Percentiles rank a stretch among this genome's conserved stretches.
phyloP scores from a whole-genome alignment of 2,888 invertebrate genomes.

The Elegia similella region DNA sequence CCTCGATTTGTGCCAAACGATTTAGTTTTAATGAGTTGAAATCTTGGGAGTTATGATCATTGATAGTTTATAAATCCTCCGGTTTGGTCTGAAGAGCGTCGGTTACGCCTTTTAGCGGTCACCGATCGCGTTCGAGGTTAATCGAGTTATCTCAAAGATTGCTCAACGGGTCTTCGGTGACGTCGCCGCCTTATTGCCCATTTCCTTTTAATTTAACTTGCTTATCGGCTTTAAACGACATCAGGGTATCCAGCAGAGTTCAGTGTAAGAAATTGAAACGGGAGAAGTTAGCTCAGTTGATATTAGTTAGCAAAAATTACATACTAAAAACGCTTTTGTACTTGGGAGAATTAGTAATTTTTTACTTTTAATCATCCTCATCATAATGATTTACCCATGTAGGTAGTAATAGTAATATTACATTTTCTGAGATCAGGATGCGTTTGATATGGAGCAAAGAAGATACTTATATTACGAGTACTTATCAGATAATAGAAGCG shows the following conservation, averaged over 20 bases:
- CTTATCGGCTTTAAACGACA: conserved; percentile 27
- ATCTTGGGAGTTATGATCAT: conserved; percentile 21
- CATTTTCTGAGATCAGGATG: no score
- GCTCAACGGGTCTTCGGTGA: conserved; percentile 33
- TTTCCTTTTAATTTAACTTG: conserved; percentile 49
- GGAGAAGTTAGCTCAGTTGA: neutral
- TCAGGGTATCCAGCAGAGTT: neutral
- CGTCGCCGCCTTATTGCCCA: conserved; percentile 45
- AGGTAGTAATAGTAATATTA: no score
- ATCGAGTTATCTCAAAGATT: conserved; percentile 52
- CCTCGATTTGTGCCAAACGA: no score
- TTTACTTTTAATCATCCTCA: no score
- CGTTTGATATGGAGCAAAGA: no score
- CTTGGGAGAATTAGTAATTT: no score
- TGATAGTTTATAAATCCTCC: conserved; percentile 14
- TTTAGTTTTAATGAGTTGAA: no score
- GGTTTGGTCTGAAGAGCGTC: conserved; percentile 14
- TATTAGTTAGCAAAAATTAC: no score
- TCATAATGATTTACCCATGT: no score
- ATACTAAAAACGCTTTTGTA: no score
- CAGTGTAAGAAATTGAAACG: neutral
- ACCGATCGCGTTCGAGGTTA: conserved; percentile 45
- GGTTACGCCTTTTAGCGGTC: conserved; percentile 29
- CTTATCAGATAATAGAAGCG: no score
- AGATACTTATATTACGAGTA: no score